Conservation (phyloP, 2,888 invertebrate genomes). For the Germaria angustata region DNA sequence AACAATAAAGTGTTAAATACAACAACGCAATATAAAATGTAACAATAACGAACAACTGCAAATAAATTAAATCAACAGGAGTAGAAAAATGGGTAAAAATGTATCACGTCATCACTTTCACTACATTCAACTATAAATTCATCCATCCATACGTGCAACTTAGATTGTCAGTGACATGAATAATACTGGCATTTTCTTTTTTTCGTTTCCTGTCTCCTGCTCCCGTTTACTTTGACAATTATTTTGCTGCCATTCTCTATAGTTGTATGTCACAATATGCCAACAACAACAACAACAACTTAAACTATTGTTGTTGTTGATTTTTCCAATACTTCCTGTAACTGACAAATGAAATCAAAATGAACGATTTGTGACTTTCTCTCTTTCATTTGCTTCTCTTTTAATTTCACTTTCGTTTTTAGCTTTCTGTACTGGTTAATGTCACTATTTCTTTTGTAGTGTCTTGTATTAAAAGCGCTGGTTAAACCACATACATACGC, state of each 20-base stretch:
- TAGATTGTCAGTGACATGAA: conserved; percentile 49
- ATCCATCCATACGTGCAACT: background rate
- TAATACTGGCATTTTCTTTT: conserved; percentile 6
- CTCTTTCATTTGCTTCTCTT: background rate
- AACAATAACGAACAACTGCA: conserved; percentile 7
- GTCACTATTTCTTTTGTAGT: background rate
- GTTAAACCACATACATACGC: too few species aligned
- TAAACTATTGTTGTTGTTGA: conserved; percentile 9
- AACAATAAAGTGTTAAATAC: background rate
- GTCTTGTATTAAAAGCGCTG: background rate
- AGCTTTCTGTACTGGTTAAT: background rate
- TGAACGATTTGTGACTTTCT: too few species aligned
- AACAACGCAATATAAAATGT: background rate
- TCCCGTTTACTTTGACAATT: background rate
- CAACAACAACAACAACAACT: background rate
- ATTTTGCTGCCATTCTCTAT: conserved; percentile 4
- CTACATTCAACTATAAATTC: background rate
- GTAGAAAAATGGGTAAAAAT: conserved; percentile 8
- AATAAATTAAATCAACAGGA: conserved; percentile 10
- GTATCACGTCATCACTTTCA: conserved; percentile 60
- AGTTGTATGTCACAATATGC: background rate
- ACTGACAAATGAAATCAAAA: background rate
- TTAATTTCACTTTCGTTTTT: background rate
- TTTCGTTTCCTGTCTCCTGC: background rate
- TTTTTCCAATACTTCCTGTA: background rate